Base-by-base conservation (phyloP, 2,113 vertebrate genomes). In the Malurus cyaneus region DNA sequence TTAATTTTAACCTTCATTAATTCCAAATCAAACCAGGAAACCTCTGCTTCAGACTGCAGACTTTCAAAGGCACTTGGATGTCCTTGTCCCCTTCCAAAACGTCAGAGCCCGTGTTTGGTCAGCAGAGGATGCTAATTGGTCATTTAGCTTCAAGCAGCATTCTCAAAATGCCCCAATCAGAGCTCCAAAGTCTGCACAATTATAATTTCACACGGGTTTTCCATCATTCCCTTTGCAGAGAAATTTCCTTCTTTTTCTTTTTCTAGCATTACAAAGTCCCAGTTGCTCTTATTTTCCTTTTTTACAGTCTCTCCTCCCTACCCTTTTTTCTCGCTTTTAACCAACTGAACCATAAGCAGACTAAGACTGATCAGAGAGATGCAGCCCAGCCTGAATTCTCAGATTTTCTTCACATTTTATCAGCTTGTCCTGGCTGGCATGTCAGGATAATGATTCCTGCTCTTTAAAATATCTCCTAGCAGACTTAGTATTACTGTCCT, bases 111-210 rank as follows among this genome's bases (percentile, higher is more conserved):
- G n/a, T 41, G 8, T 84, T 89, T 73, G 61, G 91, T 89, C 94
- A 95, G 92, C 86, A 93, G 77, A 92, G 72, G 91, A 96, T 92
- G 94, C 88, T 92, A 74, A 74, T 32, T 80, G 86, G 72, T 86
- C 80, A 87, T 56, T 93, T 41, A 93, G 49, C 60, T 84, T 80
- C 39, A 26, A 78, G 61, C 31, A 52, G 56, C 29, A n/a, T 42
- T 52, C 34, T 88, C 52, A 81, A 44, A 52, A 36, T 47, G 13
- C 88, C 12, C 50, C 50, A 56, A 19, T 2, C 15, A 62, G 71
- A 66, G 25, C 78, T 80, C 83, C 64, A 80, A 80, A 83, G 18
- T 4, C 29, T 53, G 44, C 21, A 47, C 7, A 39, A 14, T 67
- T 53, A 83, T 18, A 49, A 39, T 14, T 85, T 65, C 36, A 72